Evolutionary conservation across 2,888 invertebrate species (phyloP), one percentile per base, ranked within the genome.

Genomic region (Mythimna albipuncta): DNA sequence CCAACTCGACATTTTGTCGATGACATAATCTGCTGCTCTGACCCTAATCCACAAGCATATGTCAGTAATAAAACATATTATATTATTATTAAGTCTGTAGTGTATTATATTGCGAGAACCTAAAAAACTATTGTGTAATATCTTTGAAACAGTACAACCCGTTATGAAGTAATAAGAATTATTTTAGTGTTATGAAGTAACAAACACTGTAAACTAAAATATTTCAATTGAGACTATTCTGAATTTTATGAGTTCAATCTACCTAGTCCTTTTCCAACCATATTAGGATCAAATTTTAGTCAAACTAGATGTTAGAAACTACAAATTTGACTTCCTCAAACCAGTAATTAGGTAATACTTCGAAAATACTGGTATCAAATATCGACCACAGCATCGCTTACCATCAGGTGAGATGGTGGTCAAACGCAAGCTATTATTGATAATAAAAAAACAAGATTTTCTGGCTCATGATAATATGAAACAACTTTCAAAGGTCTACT

Each of bases 131-230:
- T 65, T 69, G 67, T 21, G 67, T 38, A 82, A 74, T 21, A 69
- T 76, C 59, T 68, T 69, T 59, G n/a, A 63, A 78, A 75, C 68
- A 80, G 71, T 68, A 58, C 16, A 63, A 62, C 41, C 62, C 41
- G 64, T 75, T 72, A 70, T 64, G 58, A 76, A 59, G 69, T 67
- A 76, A 69, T 74, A 75, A 54, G 64, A 72, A 63, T 63, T 21
- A 62, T 69, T 71, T 75, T 58, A 79, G 57, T 72, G 35, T 64
- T 68, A 64, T 64, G 67, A 61, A 65, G 57, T 62, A 64, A 76
- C 58, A 47, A 13, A 76, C 58, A 59, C 69, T 70, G 69, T 83
- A 69, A 65, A 50, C 69, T 54, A 54, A 69, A 71, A 66, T 61
- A 52, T 61, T 70, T 69, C 44, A 71, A 68, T 52, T 63, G 41